Conservation (phyloP, 1,140 invertebrate genomes). For the Drosophila insularis region DNA sequence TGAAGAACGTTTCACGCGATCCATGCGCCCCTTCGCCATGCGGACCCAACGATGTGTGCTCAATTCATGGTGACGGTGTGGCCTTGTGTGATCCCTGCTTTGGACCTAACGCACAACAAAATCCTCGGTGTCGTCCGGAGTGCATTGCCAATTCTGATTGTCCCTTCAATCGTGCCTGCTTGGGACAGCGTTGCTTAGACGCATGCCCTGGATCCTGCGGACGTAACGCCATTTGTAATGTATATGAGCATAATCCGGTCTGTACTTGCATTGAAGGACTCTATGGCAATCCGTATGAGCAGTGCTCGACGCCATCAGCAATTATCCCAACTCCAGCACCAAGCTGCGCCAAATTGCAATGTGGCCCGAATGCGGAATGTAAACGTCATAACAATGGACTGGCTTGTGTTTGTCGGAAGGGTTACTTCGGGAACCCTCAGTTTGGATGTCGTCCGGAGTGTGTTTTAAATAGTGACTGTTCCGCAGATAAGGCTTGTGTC, state of each 20-base stretch:
- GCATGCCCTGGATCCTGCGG: conserved; percentile 93
- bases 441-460: conserved; percentile 90
- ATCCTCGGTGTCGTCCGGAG: conserved; percentile 89
- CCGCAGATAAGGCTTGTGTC: conserved; percentile 87
- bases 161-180: conserved; percentile 89
- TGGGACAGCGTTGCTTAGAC: conserved; percentile 89
- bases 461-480: conserved; percentile 90
- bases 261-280: conserved; percentile 89
- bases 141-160: conserved; percentile 91
- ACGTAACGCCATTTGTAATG: conserved; percentile 88
- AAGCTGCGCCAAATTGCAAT: conserved; percentile 87
- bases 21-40: conserved; percentile 91
- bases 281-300: conserved; percentile 91
- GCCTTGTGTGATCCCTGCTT: conserved; percentile 91
- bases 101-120: conserved; percentile 86
- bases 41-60: conserved; percentile 87
- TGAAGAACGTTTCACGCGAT: conserved; percentile 85
- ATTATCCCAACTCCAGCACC: conserved; percentile 83
- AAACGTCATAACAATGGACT: conserved; percentile 84
- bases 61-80: conserved; percentile 87
- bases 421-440: conserved; percentile 89
- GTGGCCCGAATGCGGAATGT: conserved; percentile 90
- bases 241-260: conserved; percentile 89
- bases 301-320: conserved; percentile 85
- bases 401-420: conserved; percentile 86